Evolutionary conservation across 1,140 invertebrate genomes (phyloP).

Genomic region (Epicauta chinensis): DNA sequence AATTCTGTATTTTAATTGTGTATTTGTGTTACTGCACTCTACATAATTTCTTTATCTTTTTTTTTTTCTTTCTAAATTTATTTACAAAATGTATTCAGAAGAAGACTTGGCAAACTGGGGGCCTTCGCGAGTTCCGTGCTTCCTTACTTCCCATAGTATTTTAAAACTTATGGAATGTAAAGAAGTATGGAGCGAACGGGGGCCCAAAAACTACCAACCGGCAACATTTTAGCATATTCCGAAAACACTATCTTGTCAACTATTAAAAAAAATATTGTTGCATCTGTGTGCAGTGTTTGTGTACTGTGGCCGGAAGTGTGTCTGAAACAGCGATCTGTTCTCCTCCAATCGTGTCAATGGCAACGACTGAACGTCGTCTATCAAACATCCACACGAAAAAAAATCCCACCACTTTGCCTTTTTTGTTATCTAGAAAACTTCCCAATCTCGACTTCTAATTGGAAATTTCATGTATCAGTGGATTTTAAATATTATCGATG

Average conservation of each 20-base stretch:
- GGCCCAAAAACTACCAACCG: slow-evolving; percentile 19
- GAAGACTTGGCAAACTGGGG: slow-evolving; percentile 11
- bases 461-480: slow-evolving; percentile 17
- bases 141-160: slow-evolving; percentile 92
- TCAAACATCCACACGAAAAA: too few relatives aligned
- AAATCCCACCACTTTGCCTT: too few relatives aligned
- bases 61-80: neutral
- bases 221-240: neutral
- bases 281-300: slow-evolving; percentile 12
- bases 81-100: too few relatives aligned
- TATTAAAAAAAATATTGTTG: slow-evolving; percentile 1
- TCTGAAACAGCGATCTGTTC: neutral
- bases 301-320: slow-evolving; percentile 15
- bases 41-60: neutral
- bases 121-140: slow-evolving; percentile 78
- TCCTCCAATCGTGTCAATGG: neutral
- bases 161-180: slow-evolving; percentile 90
- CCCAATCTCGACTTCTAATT: slow-evolving; percentile 5
- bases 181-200: slow-evolving; percentile 85
- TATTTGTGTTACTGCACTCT: neutral
- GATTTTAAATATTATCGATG: neutral
- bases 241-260: neutral
- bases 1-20: neutral
- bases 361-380: neutral
- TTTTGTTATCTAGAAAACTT: too few relatives aligned